Percentiles rank a stretch among this genome's conserved stretches.
Conservation (phyloP, 2,113 vertebrate genomes). For the Corythaixoides concolor region DNA sequence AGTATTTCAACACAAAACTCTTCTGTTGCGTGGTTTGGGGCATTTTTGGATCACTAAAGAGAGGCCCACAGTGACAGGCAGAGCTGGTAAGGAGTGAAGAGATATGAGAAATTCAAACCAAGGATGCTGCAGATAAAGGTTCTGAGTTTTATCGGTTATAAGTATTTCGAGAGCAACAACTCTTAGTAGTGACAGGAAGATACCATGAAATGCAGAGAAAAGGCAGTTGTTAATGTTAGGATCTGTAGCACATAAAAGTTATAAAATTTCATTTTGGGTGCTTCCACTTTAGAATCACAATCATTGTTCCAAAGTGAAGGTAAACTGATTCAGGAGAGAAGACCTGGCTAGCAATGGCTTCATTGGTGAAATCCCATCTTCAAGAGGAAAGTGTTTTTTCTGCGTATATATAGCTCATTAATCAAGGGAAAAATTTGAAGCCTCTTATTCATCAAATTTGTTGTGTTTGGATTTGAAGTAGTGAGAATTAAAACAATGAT, state of each 20-base stretch:
- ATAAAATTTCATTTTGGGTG: neutral
- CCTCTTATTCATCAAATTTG: neutral
- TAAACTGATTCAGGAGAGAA: neutral
- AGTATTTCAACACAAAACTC: neutral
- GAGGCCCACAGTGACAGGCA: neutral
- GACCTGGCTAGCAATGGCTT: neutral
- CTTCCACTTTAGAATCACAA: neutral
- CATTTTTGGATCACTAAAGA: neutral
- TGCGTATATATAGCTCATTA: neutral
- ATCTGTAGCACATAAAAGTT: neutral
- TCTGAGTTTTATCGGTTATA: neutral
- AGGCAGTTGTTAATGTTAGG: neutral
- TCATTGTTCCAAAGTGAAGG: neutral
- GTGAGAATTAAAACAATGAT: slow-evolving; percentile 17
- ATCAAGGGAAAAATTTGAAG: neutral
- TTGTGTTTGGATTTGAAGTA: slow-evolving; percentile 36
- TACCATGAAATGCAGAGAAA: neutral
- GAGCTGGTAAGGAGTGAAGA: neutral
- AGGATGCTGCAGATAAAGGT: neutral
- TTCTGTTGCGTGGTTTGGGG: neutral
- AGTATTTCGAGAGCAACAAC: neutral
- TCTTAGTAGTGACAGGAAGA: neutral
- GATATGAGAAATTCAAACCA: neutral
- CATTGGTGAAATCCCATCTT: neutral
- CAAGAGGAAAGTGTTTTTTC: neutral